A percentile compares a stretch with the other conserved stretches of the same genome.
Evolutionary conservation across 2,888 invertebrate species (phyloP).

Genomic region (Abrostola triplasia): DNA sequence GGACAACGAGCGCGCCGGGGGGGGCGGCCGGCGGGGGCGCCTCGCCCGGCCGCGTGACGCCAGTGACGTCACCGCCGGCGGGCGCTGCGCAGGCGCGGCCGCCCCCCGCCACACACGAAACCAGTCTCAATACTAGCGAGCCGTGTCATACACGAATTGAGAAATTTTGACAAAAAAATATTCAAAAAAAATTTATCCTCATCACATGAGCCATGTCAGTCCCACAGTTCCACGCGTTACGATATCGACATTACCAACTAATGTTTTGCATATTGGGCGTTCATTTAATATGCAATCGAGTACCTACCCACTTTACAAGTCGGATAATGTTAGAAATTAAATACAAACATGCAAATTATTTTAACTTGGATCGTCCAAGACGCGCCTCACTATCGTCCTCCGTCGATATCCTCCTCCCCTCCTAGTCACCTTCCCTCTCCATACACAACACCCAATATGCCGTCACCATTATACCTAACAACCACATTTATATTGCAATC

Average conservation of each 20-base stretch:
- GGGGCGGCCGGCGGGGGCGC: constrained; percentile 9
- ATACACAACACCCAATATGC: constrained; percentile 87
- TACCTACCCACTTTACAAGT: constrained; percentile 20
- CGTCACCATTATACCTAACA: constrained; percentile 75
- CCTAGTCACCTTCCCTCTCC: constrained; percentile 65
- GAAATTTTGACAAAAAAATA: constrained; percentile 64
- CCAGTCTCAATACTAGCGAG: constrained; percentile 80
- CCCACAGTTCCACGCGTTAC: constrained; percentile 75
- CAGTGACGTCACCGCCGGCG: constrained; percentile 19
- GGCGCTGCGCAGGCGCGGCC: constrained; percentile 20
- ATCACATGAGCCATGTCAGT: constrained; percentile 86
- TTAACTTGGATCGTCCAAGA: constrained; percentile 40
- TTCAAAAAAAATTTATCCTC: constrained; percentile 78
- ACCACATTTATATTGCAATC: constrained; percentile 84
- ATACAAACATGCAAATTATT: constrained; percentile 37
- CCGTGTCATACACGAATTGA: constrained; percentile 85
- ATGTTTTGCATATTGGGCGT: constrained; percentile 74
- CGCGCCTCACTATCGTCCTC: constrained; percentile 36
- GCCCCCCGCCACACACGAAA: constrained; percentile 66
- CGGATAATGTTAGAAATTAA: constrained; percentile 29
- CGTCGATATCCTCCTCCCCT: constrained; percentile 38
- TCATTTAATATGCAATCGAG: constrained; percentile 22
- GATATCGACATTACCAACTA: constrained; percentile 77
- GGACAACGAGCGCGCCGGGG: not conserved
- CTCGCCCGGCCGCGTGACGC: constrained; percentile 38